Conservation (phyloP, 2,888 invertebrate genomes). For the Dasysyrphus tricinctus region DNA sequence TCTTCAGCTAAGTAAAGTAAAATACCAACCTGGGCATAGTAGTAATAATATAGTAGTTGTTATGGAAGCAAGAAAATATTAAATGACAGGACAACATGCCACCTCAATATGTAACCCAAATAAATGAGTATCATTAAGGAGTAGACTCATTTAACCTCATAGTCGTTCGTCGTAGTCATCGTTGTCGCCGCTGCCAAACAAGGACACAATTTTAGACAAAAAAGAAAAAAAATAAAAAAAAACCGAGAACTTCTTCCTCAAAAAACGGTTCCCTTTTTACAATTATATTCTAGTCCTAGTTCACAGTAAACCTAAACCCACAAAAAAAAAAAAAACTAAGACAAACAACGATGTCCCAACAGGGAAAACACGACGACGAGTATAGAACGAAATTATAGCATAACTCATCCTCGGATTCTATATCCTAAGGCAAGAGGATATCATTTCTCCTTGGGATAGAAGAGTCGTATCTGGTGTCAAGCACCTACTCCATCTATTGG, state of each 20-base stretch:
- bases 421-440: constrained; percentile 45
- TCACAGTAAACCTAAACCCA: constrained; percentile 3
- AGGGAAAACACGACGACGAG: constrained; percentile 34
- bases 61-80: constrained; percentile 51
- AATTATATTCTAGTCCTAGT: constrained; percentile 51
- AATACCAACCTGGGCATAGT: constrained; percentile 21
- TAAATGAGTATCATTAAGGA: constrained; percentile 72
- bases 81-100: constrained; percentile 71
- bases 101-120: constrained; percentile 72
- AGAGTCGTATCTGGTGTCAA: constrained; percentile 59
- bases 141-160: constrained; percentile 68
- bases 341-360: constrained; percentile 39
- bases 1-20: constrained; percentile 25
- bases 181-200: constrained; percentile 47
- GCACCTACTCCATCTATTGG: constrained; percentile 69
- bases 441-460: constrained; percentile 36
- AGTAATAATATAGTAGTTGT: constrained; percentile 16
- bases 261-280: constrained; percentile 48
- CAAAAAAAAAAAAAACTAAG: constrained; percentile 25
- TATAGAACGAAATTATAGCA: constrained; percentile 62
- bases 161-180: constrained; percentile 14
- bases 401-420: constrained; percentile 58
- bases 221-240: constrained; percentile 5
- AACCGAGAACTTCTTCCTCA: background rate
- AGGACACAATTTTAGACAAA: constrained; percentile 43